Conservation (phyloP, 2,888 invertebrate species). For the Chrysomela aeneicollis region DNA sequence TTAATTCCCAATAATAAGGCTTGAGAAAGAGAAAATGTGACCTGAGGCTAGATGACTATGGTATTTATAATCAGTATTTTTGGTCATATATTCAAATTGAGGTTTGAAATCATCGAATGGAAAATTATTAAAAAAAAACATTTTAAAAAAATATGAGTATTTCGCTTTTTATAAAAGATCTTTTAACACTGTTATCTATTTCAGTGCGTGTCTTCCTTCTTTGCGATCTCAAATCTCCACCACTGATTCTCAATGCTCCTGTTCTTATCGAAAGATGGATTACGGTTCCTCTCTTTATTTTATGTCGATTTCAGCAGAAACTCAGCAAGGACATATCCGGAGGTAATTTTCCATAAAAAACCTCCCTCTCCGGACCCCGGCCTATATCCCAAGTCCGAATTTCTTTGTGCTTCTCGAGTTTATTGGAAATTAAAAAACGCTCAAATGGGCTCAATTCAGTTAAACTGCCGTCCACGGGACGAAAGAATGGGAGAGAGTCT, state of each 20-base stretch:
- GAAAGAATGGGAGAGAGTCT: slow-evolving; percentile 14
- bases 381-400: slow-evolving; percentile 20
- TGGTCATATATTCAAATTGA: no score
- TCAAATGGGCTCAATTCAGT: slow-evolving; percentile 42
- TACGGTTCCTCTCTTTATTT: slow-evolving; percentile 52
- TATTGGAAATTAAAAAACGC: slow-evolving; percentile 42
- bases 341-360: slow-evolving; percentile 33
- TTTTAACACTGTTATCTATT: no score
- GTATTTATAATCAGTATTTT: no score
- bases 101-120: no score
- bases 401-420: slow-evolving; percentile 39
- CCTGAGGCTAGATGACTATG: no score
- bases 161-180: no score
- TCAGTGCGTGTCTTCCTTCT: background rate
- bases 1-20: no score
- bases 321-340: slow-evolving; percentile 44
- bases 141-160: no score
- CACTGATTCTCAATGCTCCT: slow-evolving; percentile 34
- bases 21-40: no score
- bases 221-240: background rate
- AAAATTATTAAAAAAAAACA: no score
- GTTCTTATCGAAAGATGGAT: slow-evolving; percentile 55
- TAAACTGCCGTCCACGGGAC: slow-evolving; percentile 24
- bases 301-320: slow-evolving; percentile 58
- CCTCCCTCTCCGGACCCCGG: slow-evolving; percentile 25